These are phyloP conservation scores for Drosophila rellima DNA, from an alignment of 2,888 invertebrate species.

Conservation along the genomic window DNA sequence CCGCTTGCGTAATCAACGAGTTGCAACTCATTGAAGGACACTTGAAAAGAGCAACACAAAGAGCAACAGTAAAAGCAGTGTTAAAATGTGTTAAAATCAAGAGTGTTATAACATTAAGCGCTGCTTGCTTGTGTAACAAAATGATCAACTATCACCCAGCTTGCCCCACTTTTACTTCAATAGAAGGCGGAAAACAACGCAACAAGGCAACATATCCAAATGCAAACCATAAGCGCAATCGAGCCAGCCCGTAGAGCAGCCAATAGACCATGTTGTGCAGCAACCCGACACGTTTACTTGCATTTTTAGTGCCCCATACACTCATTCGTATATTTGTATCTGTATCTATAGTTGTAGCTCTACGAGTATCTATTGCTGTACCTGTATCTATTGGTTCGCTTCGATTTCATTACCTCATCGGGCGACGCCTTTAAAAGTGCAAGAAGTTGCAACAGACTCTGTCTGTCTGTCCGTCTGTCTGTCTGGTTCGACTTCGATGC, in stretches of 20 bases:
- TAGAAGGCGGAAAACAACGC: conserved; percentile 38
- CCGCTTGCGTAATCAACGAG: conserved; percentile 61
- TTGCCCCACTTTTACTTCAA: conserved; percentile 72
- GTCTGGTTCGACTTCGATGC: conserved; percentile 62
- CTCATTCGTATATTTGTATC: conserved; percentile 21
- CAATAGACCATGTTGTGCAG: conserved; percentile 35
- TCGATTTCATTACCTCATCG: conserved; percentile 79
- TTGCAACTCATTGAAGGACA: conserved; percentile 63
- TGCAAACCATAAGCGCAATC: conserved; percentile 64
- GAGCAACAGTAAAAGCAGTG: conserved; percentile 26
- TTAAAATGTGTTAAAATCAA: conserved; percentile 61
- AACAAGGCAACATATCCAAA: conserved; percentile 50
- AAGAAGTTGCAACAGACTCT: conserved; percentile 68
- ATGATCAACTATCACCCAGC: conserved; percentile 73
- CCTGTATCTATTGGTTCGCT: conserved; percentile 53
- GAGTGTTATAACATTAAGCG: conserved; percentile 67
- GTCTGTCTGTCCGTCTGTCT: conserved; percentile 25
- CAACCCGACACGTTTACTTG: conserved; percentile 71
- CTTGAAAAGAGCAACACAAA: conserved; percentile 44
- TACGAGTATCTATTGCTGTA: conserved; percentile 27
- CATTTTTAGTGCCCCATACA: conserved; percentile 49
- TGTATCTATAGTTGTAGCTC: conserved; percentile 31
- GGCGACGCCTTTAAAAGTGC: conserved; percentile 69
- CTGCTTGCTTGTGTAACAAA: conserved; percentile 73
- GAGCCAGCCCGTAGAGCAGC: conserved; percentile 26